phyloP scores from a whole-genome alignment of 92 coral and sea anemone species.

The Epizoanthus ramosus region DNA sequence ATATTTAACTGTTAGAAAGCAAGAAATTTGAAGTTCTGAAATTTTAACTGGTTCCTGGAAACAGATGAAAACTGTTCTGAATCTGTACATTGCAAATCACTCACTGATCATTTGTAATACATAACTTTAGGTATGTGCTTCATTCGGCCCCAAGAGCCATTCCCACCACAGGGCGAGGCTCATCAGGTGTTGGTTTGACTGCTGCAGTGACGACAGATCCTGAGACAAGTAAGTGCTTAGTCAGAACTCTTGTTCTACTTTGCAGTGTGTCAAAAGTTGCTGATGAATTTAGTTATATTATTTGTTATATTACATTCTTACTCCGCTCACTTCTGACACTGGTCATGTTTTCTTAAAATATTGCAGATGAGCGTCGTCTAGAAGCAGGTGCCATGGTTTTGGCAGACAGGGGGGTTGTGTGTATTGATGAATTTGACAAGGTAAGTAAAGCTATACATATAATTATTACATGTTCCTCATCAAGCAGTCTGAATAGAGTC shows the following conservation, averaged over 20 bases:
- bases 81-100: too few relatives aligned
- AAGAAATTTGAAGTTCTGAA: too few relatives aligned
- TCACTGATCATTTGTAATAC: neutral
- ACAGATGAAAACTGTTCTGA: too few relatives aligned
- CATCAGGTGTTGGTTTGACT: conserved; percentile 97
- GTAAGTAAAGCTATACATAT: conserved; percentile 37
- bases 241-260: neutral
- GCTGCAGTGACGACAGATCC: conserved; percentile 99
- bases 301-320: too few relatives aligned
- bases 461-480: too few relatives aligned
- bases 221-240: conserved; percentile 76
- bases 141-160: conserved; percentile 98
- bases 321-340: neutral
- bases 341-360: neutral
- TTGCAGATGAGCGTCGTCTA: conserved; percentile 83
- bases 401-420: conserved; percentile 96
- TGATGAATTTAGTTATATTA: too few relatives aligned
- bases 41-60: too few relatives aligned
- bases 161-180: conserved; percentile 98
- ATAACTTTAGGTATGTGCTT: conserved; percentile 87
- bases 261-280: neutral
- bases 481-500: too few relatives aligned
- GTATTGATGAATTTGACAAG: conserved; percentile 98
- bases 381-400: conserved; percentile 99
- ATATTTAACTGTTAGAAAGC: too few relatives aligned